These are phyloP conservation scores for Cygnus olor DNA, from an alignment of 2,797 vertebrate species.

Conservation along the genomic window DNA sequence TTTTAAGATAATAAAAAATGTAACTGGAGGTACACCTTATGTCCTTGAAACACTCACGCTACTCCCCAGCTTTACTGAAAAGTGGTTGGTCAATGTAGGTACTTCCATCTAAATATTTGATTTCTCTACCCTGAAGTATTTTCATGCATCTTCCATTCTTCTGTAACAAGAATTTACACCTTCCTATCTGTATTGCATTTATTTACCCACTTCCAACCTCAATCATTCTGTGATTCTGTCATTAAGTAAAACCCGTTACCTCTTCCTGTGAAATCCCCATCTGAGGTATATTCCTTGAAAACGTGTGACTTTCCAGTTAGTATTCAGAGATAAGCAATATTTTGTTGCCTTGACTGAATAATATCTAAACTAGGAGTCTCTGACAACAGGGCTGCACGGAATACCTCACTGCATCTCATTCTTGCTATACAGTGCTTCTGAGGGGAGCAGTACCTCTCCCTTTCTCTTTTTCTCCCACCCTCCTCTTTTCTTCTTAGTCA, in stretches of 20 bases:
- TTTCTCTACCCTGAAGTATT: neutral
- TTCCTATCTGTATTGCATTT: neutral
- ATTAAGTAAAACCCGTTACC: neutral
- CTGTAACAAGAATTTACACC: neutral
- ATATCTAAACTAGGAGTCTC: neutral
- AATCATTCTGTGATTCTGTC: too few relatives aligned
- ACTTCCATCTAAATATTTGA: neutral
- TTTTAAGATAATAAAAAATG: neutral
- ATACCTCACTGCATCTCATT: neutral
- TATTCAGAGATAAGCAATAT: neutral
- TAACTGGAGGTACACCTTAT: neutral
- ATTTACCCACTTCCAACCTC: neutral
- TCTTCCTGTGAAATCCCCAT: neutral
- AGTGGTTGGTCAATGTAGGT: neutral
- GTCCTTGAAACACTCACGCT: neutral
- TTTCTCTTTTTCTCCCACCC: accelerated
- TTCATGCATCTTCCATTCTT: neutral
- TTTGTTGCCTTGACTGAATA: neutral
- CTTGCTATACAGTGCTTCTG: neutral
- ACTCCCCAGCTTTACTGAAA: neutral
- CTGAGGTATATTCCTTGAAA: neutral
- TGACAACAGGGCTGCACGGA: neutral
- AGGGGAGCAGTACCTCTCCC: neutral
- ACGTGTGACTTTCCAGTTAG: neutral
- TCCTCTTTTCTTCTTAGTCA: neutral